These are phyloP conservation scores for Hemibagrus wyckioides DNA, from an alignment of 2,113 vertebrate genomes.

Conservation along the genomic window DNA sequence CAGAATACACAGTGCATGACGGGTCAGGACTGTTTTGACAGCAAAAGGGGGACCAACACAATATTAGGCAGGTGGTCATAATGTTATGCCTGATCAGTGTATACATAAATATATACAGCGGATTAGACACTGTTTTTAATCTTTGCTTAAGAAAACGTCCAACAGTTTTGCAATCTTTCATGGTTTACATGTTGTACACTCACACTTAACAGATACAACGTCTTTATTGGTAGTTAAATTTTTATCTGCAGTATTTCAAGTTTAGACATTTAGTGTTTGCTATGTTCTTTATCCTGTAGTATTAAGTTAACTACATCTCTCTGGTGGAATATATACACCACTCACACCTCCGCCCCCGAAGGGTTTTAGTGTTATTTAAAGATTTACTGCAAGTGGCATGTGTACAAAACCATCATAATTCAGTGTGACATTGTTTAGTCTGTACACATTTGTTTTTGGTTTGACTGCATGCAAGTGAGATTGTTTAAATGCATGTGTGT, in stretches of 20 bases:
- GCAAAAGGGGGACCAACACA: too few species aligned
- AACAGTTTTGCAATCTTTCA: background rate
- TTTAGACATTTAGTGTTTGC: background rate
- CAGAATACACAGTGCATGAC: too few species aligned
- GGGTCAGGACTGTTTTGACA: too few species aligned
- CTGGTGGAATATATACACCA: background rate
- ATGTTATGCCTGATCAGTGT: too few species aligned
- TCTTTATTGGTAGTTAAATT: background rate
- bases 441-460: conserved; percentile 38
- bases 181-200: background rate
- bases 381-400: conserved; percentile 20
- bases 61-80: too few species aligned
- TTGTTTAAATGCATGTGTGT: conserved; percentile 28
- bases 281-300: background rate
- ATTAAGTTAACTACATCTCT: background rate
- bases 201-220: background rate
- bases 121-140: background rate
- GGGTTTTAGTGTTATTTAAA: conserved; percentile 26
- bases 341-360: background rate
- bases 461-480: conserved; percentile 24
- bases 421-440: conserved; percentile 27
- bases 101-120: background rate
- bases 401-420: conserved; percentile 28
- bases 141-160: background rate
- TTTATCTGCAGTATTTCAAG: background rate